A percentile compares a stretch with the other conserved stretches of the same genome.
phyloP scores from a whole-genome alignment of 2,113 vertebrate genomes.

The Rhegmatorhina hoffmannsi region DNA sequence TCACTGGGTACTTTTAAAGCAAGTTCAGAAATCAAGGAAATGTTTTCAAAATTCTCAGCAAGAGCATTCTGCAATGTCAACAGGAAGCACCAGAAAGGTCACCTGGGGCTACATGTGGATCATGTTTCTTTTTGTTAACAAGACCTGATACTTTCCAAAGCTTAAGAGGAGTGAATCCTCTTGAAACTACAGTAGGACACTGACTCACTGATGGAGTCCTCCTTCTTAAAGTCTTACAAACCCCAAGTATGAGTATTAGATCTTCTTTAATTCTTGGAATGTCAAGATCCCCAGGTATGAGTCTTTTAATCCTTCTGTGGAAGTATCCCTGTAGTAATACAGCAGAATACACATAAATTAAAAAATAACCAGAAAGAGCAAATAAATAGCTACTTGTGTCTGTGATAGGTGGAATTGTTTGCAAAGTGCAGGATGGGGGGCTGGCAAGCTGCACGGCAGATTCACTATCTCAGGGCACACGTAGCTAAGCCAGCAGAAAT shows the following conservation, averaged over 20 bases:
- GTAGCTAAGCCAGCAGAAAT: slow-evolving; percentile 68
- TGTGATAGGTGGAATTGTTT: neutral
- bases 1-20: neutral
- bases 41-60: neutral
- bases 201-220: neutral
- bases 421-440: neutral
- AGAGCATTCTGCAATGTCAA: accelerated
- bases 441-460: accelerated
- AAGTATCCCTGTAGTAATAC: neutral
- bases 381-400: neutral
- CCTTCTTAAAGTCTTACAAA: neutral
- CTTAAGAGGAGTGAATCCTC: neutral
- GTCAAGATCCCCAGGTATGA: neutral
- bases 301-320: neutral
- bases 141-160: neutral
- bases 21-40: neutral
- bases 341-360: neutral
- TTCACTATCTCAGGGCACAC: slow-evolving; percentile 73
- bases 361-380: neutral
- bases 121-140: neutral
- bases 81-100: neutral
- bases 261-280: neutral
- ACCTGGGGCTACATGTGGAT: neutral
- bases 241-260: neutral
- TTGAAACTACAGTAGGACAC: neutral